These are phyloP conservation scores for Drosophila truncata DNA, from an alignment of 1,140 invertebrate species.

Conservation along the genomic window DNA sequence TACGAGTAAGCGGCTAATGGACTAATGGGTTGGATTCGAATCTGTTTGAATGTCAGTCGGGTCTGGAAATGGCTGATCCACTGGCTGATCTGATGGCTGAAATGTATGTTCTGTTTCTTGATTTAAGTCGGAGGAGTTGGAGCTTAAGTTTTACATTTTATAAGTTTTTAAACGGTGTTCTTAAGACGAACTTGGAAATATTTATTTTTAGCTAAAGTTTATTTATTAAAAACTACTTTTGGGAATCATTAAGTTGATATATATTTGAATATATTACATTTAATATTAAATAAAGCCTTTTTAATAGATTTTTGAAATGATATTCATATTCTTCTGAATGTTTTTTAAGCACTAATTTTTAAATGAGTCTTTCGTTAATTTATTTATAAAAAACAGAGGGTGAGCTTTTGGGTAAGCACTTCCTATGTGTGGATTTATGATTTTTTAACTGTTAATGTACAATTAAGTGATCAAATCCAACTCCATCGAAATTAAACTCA, in stretches of 20 bases:
- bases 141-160: not conserved
- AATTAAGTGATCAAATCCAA: too few relatives aligned
- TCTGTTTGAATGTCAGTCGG: constrained; percentile 2
- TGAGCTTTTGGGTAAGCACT: too few relatives aligned
- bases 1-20: constrained; percentile 20
- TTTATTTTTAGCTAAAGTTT: not conserved
- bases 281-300: not conserved
- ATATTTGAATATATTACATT: not conserved
- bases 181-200: not conserved
- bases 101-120: not conserved
- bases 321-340: not conserved
- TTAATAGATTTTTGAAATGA: not conserved
- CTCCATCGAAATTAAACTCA: not conserved
- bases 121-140: not conserved
- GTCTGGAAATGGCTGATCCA: constrained; percentile 22
- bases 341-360: not conserved
- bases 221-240: not conserved
- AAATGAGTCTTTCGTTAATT: not conserved
- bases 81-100: constrained; percentile 1
- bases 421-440: not conserved
- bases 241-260: not conserved
- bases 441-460: not conserved
- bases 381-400: not conserved
- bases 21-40: constrained; percentile 9
- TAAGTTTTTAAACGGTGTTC: not conserved